A percentile compares a stretch with the other conserved stretches of the same genome.
phyloP scores from a whole-genome alignment of 2,113 vertebrate species.

The Hucho hucho region DNA sequence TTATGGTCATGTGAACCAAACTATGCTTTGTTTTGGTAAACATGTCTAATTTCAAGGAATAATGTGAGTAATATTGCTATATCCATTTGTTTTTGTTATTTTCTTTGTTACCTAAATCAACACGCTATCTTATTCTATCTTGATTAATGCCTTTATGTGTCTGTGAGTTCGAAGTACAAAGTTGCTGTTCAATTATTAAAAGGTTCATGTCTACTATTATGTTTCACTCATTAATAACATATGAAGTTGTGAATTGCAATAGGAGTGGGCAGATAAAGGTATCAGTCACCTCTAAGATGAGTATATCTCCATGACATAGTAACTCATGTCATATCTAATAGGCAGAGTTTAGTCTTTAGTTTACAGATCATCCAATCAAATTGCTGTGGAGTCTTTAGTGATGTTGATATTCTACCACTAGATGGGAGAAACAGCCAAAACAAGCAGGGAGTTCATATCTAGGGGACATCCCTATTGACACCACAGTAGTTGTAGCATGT shows the following conservation, averaged over 20 bases:
- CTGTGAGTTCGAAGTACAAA: not conserved
- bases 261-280: conserved; percentile 30
- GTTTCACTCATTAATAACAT: not conserved
- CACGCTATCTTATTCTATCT: not conserved
- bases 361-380: no score
- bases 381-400: not conserved
- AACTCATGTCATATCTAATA: no score
- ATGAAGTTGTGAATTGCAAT: not conserved
- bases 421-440: conserved; percentile 37
- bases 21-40: not conserved
- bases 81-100: not conserved
- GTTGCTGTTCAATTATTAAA: not conserved
- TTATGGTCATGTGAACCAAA: not conserved
- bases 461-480: no score
- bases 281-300: not conserved
- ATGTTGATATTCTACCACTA: conserved; percentile 32
- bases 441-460: no score
- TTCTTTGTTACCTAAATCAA: not conserved
- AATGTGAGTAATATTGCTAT: not conserved
- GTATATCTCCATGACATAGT: no score
- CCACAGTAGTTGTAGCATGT: no score
- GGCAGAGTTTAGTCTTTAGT: no score
- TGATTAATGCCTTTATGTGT: not conserved
- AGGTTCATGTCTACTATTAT: not conserved
- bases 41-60: no score